Conservation (phyloP, 2,113 vertebrate genomes). For the Mesitornis unicolor region DNA sequence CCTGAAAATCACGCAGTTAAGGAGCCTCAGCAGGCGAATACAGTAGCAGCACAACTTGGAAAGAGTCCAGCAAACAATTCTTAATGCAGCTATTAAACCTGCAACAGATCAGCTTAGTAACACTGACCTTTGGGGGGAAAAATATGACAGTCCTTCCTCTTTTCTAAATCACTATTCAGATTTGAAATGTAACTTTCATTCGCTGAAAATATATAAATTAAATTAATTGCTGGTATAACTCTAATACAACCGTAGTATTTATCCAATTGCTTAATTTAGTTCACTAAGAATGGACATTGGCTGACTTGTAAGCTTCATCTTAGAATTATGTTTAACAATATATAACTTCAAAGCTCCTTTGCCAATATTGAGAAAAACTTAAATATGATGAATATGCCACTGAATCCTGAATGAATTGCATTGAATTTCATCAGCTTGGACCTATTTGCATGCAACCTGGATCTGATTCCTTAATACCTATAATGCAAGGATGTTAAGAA, state of each 20-base stretch:
- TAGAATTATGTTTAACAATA: neutral
- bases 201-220: neutral
- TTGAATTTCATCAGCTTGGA: neutral
- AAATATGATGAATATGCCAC: neutral
- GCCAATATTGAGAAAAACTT: neutral
- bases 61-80: neutral
- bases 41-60: neutral
- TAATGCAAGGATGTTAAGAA: neutral
- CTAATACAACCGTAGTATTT: neutral
- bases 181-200: neutral
- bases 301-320: neutral
- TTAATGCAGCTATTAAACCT: neutral
- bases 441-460: neutral
- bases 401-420: neutral
- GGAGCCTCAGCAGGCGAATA: neutral
- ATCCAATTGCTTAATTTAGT: neutral
- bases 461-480: neutral
- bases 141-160: neutral
- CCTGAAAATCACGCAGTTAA: neutral
- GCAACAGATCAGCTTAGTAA: neutral
- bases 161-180: neutral
- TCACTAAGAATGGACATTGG: neutral
- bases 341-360: neutral
- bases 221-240: neutral
- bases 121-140: fast-evolving